These are phyloP conservation scores for Poecilus cupreus DNA, from an alignment of 2,888 invertebrate species.

Conservation along the genomic window DNA sequence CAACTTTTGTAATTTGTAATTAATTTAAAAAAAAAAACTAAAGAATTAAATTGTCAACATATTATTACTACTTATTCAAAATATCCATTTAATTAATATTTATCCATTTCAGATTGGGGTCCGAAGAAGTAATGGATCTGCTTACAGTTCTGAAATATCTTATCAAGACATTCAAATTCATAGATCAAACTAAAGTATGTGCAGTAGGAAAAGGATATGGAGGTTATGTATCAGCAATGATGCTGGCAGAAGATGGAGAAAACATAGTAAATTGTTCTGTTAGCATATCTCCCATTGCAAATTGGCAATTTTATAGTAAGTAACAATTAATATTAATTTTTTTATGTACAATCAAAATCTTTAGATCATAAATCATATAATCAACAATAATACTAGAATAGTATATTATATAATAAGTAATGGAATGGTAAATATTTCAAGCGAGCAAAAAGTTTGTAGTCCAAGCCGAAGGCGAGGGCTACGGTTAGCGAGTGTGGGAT, in stretches of 20 bases:
- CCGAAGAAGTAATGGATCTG: slow-evolving; percentile 80
- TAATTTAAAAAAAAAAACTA: background rate
- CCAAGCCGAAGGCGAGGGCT: too few species aligned
- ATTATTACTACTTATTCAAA: background rate
- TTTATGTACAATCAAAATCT: too few species aligned
- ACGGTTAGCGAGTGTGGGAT: too few species aligned
- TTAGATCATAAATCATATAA: too few species aligned
- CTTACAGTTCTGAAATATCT: slow-evolving; percentile 80
- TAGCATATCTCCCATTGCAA: slow-evolving; percentile 90
- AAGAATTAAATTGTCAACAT: too few species aligned
- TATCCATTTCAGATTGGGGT: slow-evolving; percentile 74
- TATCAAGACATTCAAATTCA: slow-evolving; percentile 85
- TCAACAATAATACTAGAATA: too few species aligned
- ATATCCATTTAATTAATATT: slow-evolving; percentile 62
- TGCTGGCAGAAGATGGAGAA: slow-evolving; percentile 84
- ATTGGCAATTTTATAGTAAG: slow-evolving; percentile 87
- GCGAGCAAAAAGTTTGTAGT: too few species aligned
- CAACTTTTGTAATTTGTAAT: too few species aligned
- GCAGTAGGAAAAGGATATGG: slow-evolving; percentile 94
- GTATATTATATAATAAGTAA: too few species aligned
- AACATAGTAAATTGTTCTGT: slow-evolving; percentile 90
- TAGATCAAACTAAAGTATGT: slow-evolving; percentile 87
- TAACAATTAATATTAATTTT: slow-evolving; percentile 57
- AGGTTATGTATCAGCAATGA: slow-evolving; percentile 88
- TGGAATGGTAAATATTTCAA: too few species aligned